Conservation (phyloP, 1,140 invertebrate species). For the Tetramorium alpestre region DNA sequence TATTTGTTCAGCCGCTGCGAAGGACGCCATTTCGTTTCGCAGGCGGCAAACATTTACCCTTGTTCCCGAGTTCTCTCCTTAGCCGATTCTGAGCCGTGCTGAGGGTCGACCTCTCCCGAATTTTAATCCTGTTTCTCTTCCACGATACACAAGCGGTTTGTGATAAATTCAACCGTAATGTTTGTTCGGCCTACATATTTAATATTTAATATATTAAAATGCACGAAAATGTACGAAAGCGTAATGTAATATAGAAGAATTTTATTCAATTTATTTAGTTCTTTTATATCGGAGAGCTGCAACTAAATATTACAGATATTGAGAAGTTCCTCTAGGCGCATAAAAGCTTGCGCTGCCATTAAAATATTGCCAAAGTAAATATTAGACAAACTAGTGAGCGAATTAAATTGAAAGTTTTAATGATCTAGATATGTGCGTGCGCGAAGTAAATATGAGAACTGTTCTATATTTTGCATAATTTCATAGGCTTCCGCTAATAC, state of each 20-base stretch:
- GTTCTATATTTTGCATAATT: conserved; percentile 38
- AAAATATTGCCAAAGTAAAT: conserved; percentile 22
- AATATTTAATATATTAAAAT: conserved; percentile 32
- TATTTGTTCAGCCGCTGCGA: conserved; percentile 70
- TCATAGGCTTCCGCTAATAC: conserved; percentile 22
- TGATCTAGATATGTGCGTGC: neutral
- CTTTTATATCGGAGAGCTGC: neutral
- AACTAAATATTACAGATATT: neutral
- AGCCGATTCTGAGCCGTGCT: conserved; percentile 39
- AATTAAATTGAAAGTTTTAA: conserved; percentile 43
- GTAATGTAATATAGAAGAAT: neutral
- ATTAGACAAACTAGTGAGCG: neutral
- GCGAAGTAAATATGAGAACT: neutral
- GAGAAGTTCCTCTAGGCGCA: neutral
- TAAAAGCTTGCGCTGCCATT: neutral
- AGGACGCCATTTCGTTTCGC: conserved; percentile 68
- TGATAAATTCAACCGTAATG: conserved; percentile 26
- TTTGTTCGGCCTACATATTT: neutral
- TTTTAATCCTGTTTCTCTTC: conserved; percentile 52
- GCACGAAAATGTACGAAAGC: no score
- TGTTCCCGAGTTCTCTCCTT: conserved; percentile 67
- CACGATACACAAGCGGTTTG: conserved; percentile 1
- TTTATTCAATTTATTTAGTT: neutral
- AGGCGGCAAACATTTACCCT: conserved; percentile 73
- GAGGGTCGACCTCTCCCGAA: conserved; percentile 59